A percentile compares a stretch with the other conserved stretches of the same genome.
These are phyloP conservation scores for Garrulus glandarius DNA, from an alignment of 2,797 vertebrate genomes.

Conservation along the genomic window DNA sequence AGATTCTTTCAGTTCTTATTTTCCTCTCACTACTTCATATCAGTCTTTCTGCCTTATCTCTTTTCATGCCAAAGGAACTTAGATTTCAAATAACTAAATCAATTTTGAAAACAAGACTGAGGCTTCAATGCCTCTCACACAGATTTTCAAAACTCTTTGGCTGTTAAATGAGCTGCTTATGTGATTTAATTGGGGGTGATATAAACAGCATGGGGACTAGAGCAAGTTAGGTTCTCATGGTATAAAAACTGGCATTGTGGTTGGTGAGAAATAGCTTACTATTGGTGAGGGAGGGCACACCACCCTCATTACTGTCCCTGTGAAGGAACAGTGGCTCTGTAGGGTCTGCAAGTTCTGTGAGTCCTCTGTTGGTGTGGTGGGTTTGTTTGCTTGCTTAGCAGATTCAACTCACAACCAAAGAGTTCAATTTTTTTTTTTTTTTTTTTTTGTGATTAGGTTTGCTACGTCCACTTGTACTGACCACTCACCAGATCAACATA, in stretches of 20 bases:
- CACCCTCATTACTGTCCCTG: not conserved
- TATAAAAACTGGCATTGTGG: not conserved
- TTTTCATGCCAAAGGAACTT: not conserved
- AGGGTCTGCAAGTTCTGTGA: not conserved
- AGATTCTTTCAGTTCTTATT: not conserved
- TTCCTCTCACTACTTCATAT: not conserved
- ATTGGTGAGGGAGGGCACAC: not conserved
- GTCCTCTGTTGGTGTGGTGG: not conserved
- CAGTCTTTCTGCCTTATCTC: not conserved
- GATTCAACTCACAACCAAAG: not conserved
- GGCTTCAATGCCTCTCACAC: not conserved
- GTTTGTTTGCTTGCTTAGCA: not conserved
- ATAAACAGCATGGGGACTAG: not conserved
- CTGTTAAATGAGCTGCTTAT: not conserved
- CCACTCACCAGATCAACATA: not conserved
- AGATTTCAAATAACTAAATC: not conserved
- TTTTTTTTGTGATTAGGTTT: not conserved
- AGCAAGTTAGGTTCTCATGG: not conserved
- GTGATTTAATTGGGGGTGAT: not conserved
- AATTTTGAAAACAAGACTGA: not conserved
- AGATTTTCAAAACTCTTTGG: not conserved
- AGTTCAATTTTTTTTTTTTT: not conserved
- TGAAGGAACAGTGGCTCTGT: not conserved
- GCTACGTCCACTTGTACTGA: too few relatives aligned
- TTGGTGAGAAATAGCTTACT: not conserved